Percentiles rank a stretch among this genome's conserved stretches.
Conservation (phyloP, 2,113 vertebrate genomes). For the Callorhinus ursinus region DNA sequence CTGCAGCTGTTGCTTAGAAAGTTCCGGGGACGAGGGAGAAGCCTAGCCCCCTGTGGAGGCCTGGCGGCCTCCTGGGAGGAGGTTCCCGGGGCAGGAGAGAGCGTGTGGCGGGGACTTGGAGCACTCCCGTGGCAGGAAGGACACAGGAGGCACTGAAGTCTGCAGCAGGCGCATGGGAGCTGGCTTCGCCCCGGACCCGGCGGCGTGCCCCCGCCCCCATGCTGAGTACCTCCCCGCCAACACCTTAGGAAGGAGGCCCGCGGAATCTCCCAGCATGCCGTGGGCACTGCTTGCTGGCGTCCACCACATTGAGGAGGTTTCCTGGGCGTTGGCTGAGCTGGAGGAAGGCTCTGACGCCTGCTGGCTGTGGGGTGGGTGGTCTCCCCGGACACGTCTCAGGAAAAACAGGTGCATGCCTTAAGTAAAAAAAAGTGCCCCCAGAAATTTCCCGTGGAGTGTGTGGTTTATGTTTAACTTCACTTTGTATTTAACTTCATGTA, state of each 20-base stretch:
- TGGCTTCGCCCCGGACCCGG: background rate
- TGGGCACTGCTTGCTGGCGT: background rate
- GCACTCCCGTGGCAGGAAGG: background rate
- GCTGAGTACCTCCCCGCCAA: rapidly evolving
- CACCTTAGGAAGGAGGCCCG: background rate
- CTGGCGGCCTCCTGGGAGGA: background rate
- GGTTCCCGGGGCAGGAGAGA: background rate
- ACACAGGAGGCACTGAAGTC: background rate
- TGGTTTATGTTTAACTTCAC: background rate
- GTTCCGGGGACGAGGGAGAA: background rate
- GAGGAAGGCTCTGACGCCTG: background rate
- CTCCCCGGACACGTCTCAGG: background rate
- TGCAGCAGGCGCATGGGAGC: background rate
- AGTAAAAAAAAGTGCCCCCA: background rate
- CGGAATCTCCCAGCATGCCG: background rate
- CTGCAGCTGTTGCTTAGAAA: no score
- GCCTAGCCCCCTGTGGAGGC: background rate
- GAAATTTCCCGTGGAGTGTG: background rate
- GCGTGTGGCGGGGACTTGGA: background rate
- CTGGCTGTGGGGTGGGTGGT: background rate
- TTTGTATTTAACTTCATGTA: background rate
- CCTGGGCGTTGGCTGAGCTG: background rate
- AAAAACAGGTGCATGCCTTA: background rate
- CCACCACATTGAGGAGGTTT: background rate
- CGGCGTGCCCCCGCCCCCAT: background rate